A percentile compares a stretch with the other conserved stretches of the same genome.
Conservation (phyloP, 2,113 vertebrate genomes). For the Donacobius atricapilla region DNA sequence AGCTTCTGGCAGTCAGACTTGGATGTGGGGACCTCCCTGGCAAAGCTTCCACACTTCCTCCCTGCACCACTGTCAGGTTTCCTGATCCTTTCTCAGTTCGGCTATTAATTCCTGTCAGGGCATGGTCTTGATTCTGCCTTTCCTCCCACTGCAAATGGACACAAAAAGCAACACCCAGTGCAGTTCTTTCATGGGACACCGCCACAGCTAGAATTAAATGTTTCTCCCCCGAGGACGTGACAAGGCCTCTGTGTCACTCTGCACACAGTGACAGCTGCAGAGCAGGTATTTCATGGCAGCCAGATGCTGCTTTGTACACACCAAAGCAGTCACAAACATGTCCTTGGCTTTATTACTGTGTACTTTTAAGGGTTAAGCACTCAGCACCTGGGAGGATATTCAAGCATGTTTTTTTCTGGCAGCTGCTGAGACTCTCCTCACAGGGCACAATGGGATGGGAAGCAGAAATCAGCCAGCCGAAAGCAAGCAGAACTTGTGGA, state of each 20-base stretch:
- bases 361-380: neutral
- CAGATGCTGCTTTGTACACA: neutral
- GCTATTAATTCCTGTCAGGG: neutral
- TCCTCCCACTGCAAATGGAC: neutral
- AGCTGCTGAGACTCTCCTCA: neutral
- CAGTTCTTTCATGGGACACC: neutral
- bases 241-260: neutral
- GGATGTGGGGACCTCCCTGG: neutral
- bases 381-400: neutral
- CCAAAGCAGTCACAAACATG: neutral
- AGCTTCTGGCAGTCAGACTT: neutral
- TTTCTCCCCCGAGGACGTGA: neutral
- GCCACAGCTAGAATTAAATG: neutral
- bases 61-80: neutral
- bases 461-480: neutral
- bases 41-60: neutral
- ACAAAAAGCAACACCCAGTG: neutral
- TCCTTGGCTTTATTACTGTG: neutral
- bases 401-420: neutral
- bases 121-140: neutral
- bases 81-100: neutral
- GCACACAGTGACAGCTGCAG: slow-evolving; percentile 8
- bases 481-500: neutral
- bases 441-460: neutral
- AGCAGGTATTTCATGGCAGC: neutral